Evolutionary conservation across 2,797 vertebrate species (phyloP).

Genomic region (Anguilla obscura): DNA sequence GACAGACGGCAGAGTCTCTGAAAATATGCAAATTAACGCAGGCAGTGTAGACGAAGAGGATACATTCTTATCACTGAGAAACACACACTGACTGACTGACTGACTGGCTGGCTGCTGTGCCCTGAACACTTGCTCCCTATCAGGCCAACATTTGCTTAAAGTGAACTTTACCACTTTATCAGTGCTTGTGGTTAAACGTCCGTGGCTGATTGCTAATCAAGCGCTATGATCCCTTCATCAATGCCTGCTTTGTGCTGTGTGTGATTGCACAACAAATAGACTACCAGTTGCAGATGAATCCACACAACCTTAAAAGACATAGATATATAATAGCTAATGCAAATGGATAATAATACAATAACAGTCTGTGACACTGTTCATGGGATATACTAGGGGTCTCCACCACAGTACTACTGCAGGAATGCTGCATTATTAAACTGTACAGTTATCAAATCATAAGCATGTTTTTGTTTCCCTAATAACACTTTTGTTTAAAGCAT

Average conservation of each 20-base stretch:
- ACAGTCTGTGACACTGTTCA: neutral
- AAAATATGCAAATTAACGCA: slow-evolving; percentile 1
- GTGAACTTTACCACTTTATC: slow-evolving; percentile 27
- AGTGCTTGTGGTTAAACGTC: slow-evolving; percentile 12
- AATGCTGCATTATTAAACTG: neutral
- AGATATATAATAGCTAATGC: neutral
- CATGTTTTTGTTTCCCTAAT: neutral
- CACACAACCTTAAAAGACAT: neutral
- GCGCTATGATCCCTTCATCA: slow-evolving; percentile 62
- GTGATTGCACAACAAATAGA: slow-evolving; percentile 54
- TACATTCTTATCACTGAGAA: neutral
- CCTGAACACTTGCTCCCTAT: slow-evolving; percentile 27
- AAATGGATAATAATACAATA: neutral
- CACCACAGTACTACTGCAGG: neutral
- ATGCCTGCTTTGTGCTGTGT: slow-evolving; percentile 53
- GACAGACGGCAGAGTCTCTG: neutral
- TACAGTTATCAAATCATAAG: neutral
- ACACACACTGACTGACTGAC: neutral
- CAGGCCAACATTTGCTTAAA: slow-evolving; percentile 49
- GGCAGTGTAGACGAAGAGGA: neutral
- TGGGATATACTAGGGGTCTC: neutral
- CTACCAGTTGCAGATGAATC: slow-evolving; percentile 34
- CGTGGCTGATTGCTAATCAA: slow-evolving; percentile 20
- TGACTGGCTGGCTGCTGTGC: neutral
- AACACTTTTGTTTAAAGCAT: neutral